A percentile compares a stretch with the other conserved stretches of the same genome.
phyloP scores from a whole-genome alignment of 2,113 vertebrate genomes.

The Saimiri boliviensis region DNA sequence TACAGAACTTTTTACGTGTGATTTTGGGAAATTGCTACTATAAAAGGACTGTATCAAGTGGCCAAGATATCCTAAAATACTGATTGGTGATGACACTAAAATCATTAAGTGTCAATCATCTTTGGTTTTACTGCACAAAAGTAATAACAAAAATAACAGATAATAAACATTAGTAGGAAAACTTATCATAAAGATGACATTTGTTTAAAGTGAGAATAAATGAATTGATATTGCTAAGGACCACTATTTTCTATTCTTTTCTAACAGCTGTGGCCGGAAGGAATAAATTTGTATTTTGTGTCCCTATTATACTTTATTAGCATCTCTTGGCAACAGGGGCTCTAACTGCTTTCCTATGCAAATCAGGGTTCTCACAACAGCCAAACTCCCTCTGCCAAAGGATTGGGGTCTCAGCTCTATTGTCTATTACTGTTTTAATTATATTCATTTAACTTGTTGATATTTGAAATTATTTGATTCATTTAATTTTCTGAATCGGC shows the following conservation, averaged over 20 bases:
- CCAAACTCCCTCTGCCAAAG: not conserved
- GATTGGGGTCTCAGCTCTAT: not conserved
- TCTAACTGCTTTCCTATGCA: not conserved
- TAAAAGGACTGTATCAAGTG: not conserved
- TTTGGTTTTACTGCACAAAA: slow-evolving; percentile 23
- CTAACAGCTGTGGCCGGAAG: not conserved
- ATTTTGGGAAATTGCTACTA: not conserved
- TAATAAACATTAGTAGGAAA: not conserved
- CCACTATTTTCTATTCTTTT: not conserved
- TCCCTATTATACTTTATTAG: not conserved
- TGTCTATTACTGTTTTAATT: not conserved
- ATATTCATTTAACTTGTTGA: not conserved
- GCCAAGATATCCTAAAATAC: not conserved
- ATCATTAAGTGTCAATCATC: not conserved
- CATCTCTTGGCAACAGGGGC: not conserved
- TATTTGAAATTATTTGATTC: not conserved
- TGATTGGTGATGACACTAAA: not conserved
- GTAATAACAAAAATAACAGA: not conserved
- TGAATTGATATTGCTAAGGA: not conserved
- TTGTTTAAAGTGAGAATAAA: not conserved
- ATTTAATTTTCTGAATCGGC: slow-evolving; percentile 15
- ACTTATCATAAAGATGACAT: not conserved
- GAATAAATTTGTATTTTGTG: not conserved
- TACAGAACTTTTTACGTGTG: not conserved
- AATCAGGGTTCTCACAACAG: not conserved